A percentile compares a stretch with the other conserved stretches of the same genome.
These are phyloP conservation scores for Fulica atra DNA, from an alignment of 2,113 vertebrate genomes.

Conservation along the genomic window DNA sequence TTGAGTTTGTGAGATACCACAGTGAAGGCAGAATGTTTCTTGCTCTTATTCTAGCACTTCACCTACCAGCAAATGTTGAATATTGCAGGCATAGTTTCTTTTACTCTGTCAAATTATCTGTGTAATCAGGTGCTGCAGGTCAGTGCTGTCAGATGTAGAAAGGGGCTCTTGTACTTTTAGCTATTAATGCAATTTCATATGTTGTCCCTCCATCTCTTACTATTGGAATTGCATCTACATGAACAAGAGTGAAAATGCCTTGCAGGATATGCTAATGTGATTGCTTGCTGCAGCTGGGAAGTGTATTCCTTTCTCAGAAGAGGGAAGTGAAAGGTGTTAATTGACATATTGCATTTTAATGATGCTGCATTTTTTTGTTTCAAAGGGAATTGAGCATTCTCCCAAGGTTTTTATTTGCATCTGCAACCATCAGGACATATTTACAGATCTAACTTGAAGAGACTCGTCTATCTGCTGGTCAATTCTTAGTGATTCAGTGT, in stretches of 20 bases:
- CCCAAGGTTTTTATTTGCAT: background rate
- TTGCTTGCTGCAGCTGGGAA: background rate
- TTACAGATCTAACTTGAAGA: background rate
- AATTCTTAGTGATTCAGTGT: conserved; percentile 14
- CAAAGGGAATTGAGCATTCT: background rate
- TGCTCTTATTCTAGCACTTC: background rate
- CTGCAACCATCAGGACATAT: background rate
- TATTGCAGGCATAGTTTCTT: background rate
- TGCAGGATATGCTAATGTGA: background rate
- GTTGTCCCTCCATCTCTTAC: background rate
- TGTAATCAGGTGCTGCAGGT: background rate
- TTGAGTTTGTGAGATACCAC: background rate
- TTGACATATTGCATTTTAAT: background rate
- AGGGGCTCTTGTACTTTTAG: background rate
- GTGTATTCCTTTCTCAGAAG: background rate
- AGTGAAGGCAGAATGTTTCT: background rate
- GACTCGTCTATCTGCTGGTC: background rate
- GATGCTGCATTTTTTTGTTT: background rate
- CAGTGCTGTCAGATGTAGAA: background rate
- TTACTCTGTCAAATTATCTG: background rate
- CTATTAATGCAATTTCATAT: background rate
- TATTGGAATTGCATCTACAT: background rate
- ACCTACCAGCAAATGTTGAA: background rate
- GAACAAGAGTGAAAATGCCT: background rate
- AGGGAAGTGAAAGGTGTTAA: background rate